A percentile compares a stretch with the other conserved stretches of the same genome.
phyloP scores from a whole-genome alignment of 2,888 invertebrate species.

The Noctua fimbriata region DNA sequence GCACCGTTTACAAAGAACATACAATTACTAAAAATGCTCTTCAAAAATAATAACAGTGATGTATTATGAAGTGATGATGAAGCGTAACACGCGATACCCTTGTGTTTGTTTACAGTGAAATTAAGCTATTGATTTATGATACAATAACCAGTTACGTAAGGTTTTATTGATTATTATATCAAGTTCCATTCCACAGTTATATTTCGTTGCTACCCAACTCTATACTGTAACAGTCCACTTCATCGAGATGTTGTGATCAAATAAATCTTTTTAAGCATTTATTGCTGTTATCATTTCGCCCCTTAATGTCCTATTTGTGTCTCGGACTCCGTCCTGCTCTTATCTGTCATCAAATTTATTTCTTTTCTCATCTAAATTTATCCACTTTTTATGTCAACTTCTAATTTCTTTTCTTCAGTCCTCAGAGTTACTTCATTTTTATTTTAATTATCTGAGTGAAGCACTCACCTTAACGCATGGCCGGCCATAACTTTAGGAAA shows the following conservation, averaged over 20 bases:
- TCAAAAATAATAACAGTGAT: slow-evolving; percentile 64
- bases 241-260: slow-evolving; percentile 29
- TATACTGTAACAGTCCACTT: neutral
- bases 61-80: slow-evolving; percentile 68
- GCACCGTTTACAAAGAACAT: slow-evolving; percentile 21
- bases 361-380: slow-evolving; percentile 17
- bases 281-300: slow-evolving; percentile 36
- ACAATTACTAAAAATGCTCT: slow-evolving; percentile 55
- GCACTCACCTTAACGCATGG: slow-evolving; percentile 56
- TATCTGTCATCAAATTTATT: slow-evolving; percentile 52
- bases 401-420: slow-evolving; percentile 15
- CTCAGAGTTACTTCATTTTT: slow-evolving; percentile 21
- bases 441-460: slow-evolving; percentile 49
- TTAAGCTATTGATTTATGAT: slow-evolving; percentile 71
- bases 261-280: slow-evolving; percentile 56
- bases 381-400: slow-evolving; percentile 24
- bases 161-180: slow-evolving; percentile 68
- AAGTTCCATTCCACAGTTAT: slow-evolving; percentile 43
- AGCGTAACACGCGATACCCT: slow-evolving; percentile 67
- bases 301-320: slow-evolving; percentile 49
- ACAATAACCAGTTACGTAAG: slow-evolving; percentile 63
- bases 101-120: slow-evolving; percentile 69
- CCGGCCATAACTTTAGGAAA: slow-evolving; percentile 63
- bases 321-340: slow-evolving; percentile 23
- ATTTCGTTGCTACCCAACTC: slow-evolving; percentile 44